These are phyloP conservation scores for Exephanes ischioxanthus DNA, from an alignment of 2,888 invertebrate species.

Conservation along the genomic window DNA sequence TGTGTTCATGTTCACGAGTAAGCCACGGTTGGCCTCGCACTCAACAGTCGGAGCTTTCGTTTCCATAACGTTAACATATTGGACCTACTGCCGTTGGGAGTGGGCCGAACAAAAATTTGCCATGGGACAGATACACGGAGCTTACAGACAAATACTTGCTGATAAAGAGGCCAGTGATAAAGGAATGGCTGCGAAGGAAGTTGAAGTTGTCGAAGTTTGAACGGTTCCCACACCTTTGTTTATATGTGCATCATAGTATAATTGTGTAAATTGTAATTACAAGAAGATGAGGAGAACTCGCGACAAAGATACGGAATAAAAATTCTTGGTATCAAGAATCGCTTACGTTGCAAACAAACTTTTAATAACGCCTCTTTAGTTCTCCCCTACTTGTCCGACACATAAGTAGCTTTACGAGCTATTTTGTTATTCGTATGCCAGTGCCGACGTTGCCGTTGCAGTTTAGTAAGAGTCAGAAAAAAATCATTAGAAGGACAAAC, in stretches of 20 bases:
- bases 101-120: slow-evolving; percentile 51
- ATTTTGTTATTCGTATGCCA: neutral
- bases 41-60: slow-evolving; percentile 50
- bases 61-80: slow-evolving; percentile 52
- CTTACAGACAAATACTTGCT: neutral
- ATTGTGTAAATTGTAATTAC: slow-evolving; percentile 41
- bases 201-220: slow-evolving; percentile 51
- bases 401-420: neutral
- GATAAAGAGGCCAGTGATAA: neutral
- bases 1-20: slow-evolving; percentile 91
- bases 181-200: neutral
- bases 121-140: slow-evolving; percentile 51
- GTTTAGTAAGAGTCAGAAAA: no score
- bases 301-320: slow-evolving; percentile 27
- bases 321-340: slow-evolving; percentile 29
- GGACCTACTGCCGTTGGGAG: slow-evolving; percentile 50
- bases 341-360: neutral
- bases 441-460: neutral
- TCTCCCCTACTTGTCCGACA: neutral
- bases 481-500: neutral
- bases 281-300: neutral
- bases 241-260: slow-evolving; percentile 36
- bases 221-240: neutral
- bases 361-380: neutral
- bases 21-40: slow-evolving; percentile 84